Evolutionary conservation across 2,797 vertebrate genomes (phyloP), one percentile per base, ranked within the genome.

Genomic region (Pipistrellus pygmaeus): DNA sequence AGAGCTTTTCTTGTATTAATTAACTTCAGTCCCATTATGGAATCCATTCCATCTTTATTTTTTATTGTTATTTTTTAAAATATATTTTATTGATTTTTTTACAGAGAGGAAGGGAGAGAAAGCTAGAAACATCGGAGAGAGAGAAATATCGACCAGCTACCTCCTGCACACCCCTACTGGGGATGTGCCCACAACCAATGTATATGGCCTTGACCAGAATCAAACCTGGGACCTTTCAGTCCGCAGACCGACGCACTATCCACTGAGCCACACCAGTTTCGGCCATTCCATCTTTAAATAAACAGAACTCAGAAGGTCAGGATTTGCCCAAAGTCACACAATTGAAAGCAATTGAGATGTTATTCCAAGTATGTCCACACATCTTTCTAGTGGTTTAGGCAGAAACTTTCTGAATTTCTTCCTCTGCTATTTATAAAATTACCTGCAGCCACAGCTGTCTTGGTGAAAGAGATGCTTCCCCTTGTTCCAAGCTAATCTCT

Each of bases 251-350:
- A 44, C 44, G 44, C 44, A 11, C 44, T 44, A 44, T 44, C 44
- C 44, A 44, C 44, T 44, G 44, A 11, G 44, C 44, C 44, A 44
- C 8, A 44, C 44, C 10, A 11, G 44, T 44, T 44, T 44, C 44
- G 44, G 44, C 51, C 46, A 71, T 62, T 75, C 78, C n/a, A 93
- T 15, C 91, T 60, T 72, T 71, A 93, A 69, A 90, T 25, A 68
- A 80, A 86, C 35, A 57, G 75, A 86, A 27, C 55, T 90, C 48
- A 69, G 53, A 95, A 60, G 73, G 51, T 71, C 25, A 71, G 38
- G 77, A 89, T 55, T n/a, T 86, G 21, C 38, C 44, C 5, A 27
- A 18, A 25, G 46, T 68, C 51, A 92, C 27, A 95, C 11, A 94
- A 48, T 4, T 78, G 51, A 53, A 30, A 10, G 35, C 14, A 48